Evolutionary conservation across 2,113 vertebrate genomes (phyloP).

Genomic region (Dinomys branickii): DNA sequence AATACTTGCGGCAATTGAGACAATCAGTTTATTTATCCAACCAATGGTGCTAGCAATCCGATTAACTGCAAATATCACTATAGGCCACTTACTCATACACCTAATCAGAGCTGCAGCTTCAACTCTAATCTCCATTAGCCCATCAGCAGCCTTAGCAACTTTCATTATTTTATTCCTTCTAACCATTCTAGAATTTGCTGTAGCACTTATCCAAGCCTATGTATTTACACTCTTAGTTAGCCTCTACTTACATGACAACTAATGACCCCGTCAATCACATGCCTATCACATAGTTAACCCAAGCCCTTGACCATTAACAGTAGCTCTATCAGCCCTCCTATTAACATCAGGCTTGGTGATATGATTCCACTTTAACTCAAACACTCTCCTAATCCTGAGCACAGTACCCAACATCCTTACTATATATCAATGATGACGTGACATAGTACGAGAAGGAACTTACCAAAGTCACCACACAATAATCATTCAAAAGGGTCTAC

Average conservation of each 20-base stretch:
- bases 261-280: too few species aligned
- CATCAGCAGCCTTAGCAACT: fast-evolving
- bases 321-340: too few species aligned
- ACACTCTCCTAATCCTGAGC: too few species aligned
- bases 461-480: background rate
- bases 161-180: background rate
- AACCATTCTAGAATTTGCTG: background rate
- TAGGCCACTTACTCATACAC: background rate
- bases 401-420: background rate
- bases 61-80: background rate
- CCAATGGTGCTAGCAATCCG: background rate
- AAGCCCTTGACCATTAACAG: too few species aligned
- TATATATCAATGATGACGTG: background rate
- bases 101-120: background rate
- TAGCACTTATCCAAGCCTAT: background rate
- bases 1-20: background rate
- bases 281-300: too few species aligned
- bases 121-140: fast-evolving
- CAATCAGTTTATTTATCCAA: background rate
- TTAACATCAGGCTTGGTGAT: too few species aligned
- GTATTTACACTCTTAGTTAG: background rate
- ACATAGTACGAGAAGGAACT: background rate
- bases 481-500: background rate
- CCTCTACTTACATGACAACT: background rate
- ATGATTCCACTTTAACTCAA: too few species aligned